phyloP scores from a whole-genome alignment of 2,888 invertebrate genomes.

The Cenopis cana region DNA sequence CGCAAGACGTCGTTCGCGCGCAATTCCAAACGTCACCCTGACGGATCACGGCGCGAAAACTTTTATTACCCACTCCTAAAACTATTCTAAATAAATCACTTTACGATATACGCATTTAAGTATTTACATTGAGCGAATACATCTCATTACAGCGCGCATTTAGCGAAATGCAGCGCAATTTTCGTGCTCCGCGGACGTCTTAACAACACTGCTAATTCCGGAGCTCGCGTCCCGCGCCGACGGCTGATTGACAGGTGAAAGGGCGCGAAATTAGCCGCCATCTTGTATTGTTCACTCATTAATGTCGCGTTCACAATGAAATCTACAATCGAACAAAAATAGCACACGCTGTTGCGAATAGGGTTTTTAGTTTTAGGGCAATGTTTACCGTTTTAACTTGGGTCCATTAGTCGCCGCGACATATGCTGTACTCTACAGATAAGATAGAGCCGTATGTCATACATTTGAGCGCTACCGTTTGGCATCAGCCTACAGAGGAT shows the following conservation, averaged over 20 bases:
- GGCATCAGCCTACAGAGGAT: constrained; percentile 75
- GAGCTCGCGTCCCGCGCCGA: constrained; percentile 61
- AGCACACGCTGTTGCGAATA: constrained; percentile 67
- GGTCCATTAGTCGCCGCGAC: constrained; percentile 78
- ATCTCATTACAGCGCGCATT: constrained; percentile 52
- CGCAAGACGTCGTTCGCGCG: constrained; percentile 55
- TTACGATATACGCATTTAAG: constrained; percentile 23
- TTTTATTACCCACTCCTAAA: constrained; percentile 60
- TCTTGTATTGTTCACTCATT: constrained; percentile 59
- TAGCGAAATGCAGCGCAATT: constrained; percentile 65
- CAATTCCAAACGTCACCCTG: constrained; percentile 63
- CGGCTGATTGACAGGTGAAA: constrained; percentile 82
- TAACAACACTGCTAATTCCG: constrained; percentile 66
- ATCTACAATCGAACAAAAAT: constrained; percentile 55
- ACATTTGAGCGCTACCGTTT: constrained; percentile 80
- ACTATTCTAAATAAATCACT: constrained; percentile 52
- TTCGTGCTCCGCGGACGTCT: constrained; percentile 60
- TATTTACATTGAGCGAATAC: constrained; percentile 26
- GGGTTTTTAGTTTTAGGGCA: constrained; percentile 68
- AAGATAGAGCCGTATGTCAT: constrained; percentile 84
- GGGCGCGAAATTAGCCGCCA: constrained; percentile 76
- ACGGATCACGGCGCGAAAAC: constrained; percentile 71
- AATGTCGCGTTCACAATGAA: constrained; percentile 45
- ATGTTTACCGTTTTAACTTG: constrained; percentile 62
- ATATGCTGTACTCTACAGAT: constrained; percentile 80